Base-by-base conservation (phyloP, 2,113 vertebrate species). In the Passer montanus region DNA sequence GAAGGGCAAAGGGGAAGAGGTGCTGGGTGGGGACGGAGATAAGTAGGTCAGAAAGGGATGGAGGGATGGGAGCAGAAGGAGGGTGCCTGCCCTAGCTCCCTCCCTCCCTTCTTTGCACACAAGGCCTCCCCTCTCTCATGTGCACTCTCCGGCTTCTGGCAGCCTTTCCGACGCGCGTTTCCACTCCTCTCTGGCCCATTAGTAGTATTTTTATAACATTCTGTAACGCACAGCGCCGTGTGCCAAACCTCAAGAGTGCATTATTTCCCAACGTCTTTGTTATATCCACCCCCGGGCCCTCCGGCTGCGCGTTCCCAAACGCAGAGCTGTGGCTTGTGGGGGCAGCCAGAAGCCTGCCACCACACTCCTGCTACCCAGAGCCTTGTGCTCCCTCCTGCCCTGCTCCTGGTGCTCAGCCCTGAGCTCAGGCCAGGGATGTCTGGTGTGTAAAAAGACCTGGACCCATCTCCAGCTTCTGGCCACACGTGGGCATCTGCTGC, bases 191-290 rank as follows among this genome's bases (percentile, higher is more conserved):
- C 94, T 95, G 96, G 96, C 95, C 95, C 90, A 96, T 96, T 96
- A 96, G 90, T 86, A 96, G 90, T 95, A 96, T 96, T 97, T 97
- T 96, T 97, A 96, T 96, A 97, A 94, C 94, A 90, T 96, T 95
- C 96, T 94, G 90, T 94, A 96, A 96, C 84, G 41, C 76, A 84
- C 20, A 1, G 90, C 72, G 76, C 94, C 24, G 28, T 96, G 96
- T 94, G 95, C 96, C 95, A 97, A 96, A 96, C 93, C 96, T 94
- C 96, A 90, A 95, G 85, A 95, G 95, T 88, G 18, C 94, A 89
- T 94, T 96, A 96, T 96, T 97, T 97, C 95, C 93, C 93, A 96
- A 90, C 3, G 47, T 92, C 94, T 96, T 95, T 94, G 88, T 88
- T 95, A 84, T 47, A 95, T 90, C 72, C 93, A 89, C 83, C 90